Conservation (phyloP, 2,113 vertebrate species). For the Saccopteryx bilineata region DNA sequence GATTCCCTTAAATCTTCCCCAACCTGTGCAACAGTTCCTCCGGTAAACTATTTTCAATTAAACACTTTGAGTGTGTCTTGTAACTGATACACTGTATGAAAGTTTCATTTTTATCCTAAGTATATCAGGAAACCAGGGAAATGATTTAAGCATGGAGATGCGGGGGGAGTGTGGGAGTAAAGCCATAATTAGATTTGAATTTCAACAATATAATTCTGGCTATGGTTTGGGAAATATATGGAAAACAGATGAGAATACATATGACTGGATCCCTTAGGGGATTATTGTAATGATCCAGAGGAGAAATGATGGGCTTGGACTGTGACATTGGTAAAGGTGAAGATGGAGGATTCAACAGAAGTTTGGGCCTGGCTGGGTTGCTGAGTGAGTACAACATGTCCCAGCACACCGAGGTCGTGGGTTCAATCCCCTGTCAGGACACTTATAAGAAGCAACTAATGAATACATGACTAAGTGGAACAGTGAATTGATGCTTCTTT, state of each 20-base stretch:
- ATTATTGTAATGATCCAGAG: not conserved
- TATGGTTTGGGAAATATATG: not conserved
- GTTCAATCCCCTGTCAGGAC: too few species aligned
- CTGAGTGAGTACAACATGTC: too few species aligned
- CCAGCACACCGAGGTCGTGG: too few species aligned
- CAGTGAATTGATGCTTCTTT: too few species aligned
- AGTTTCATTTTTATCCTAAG: slow-evolving; percentile 53
- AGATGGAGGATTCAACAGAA: not conserved
- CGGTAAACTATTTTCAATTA: slow-evolving; percentile 44
- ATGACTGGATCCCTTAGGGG: not conserved
- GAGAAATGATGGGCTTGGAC: not conserved
- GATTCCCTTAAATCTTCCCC: not conserved
- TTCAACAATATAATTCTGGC: slow-evolving; percentile 58
- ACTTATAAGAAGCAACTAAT: too few species aligned
- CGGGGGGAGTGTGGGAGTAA: not conserved
- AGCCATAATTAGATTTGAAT: slow-evolving; percentile 51
- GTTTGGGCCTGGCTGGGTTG: not conserved
- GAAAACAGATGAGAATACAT: not conserved
- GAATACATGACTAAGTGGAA: too few species aligned
- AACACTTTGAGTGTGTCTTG: not conserved
- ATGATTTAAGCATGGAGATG: slow-evolving; percentile 46
- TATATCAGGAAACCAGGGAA: slow-evolving; percentile 25
- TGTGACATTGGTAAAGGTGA: not conserved
- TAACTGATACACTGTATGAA: not conserved
- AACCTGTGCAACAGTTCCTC: not conserved